These are phyloP conservation scores for Tethea ocularis DNA, from an alignment of 2,888 invertebrate genomes.

Conservation along the genomic window DNA sequence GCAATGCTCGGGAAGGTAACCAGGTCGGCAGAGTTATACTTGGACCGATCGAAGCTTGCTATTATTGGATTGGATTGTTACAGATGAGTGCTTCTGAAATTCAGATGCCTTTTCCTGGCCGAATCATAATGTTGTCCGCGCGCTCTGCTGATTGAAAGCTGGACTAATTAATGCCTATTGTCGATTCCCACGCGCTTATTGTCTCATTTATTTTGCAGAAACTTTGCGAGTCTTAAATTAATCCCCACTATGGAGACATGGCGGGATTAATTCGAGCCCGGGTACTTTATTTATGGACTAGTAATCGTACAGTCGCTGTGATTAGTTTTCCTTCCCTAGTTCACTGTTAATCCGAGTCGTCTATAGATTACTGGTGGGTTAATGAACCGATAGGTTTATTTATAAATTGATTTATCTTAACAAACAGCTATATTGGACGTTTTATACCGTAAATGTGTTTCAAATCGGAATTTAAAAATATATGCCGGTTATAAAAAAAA, in stretches of 20 bases:
- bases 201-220: constrained; percentile 34
- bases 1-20: constrained; percentile 66
- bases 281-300: constrained; percentile 11
- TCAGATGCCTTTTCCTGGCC: constrained; percentile 51
- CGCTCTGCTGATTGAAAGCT: constrained; percentile 44
- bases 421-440: background rate
- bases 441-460: background rate
- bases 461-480: background rate
- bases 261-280: constrained; percentile 29
- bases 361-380: constrained; percentile 10
- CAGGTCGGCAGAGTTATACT: constrained; percentile 73
- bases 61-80: constrained; percentile 75
- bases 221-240: constrained; percentile 11
- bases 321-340: constrained; percentile 6
- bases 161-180: constrained; percentile 48
- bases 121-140: constrained; percentile 15
- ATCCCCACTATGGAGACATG: constrained; percentile 8
- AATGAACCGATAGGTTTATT: constrained; percentile 8
- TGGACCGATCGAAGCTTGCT: constrained; percentile 75
- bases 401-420: constrained; percentile 5
- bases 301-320: constrained; percentile 9
- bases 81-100: constrained; percentile 59
- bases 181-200: constrained; percentile 31
- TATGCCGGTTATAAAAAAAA: background rate
- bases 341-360: constrained; percentile 5